A percentile compares a stretch with the other conserved stretches of the same genome.
Conservation (phyloP, 2,797 vertebrate species). For the Pseudochirops corinnae region DNA sequence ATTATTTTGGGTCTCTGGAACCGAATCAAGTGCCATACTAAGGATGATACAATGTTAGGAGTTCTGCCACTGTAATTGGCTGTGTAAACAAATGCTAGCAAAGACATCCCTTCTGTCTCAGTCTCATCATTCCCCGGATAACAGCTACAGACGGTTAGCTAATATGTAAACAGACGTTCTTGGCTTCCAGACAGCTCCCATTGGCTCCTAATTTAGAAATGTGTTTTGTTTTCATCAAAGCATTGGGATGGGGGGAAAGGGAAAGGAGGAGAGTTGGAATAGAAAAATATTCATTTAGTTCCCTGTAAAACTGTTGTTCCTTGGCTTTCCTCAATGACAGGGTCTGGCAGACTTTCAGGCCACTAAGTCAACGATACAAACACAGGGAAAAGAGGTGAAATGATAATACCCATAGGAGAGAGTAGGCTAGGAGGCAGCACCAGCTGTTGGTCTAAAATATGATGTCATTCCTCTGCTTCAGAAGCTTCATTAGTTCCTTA, state of each 20-base stretch:
- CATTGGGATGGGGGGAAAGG: neutral
- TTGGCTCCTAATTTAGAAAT: neutral
- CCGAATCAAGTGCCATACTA: constrained; percentile 13
- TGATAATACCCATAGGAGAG: too few species aligned
- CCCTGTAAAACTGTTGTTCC: neutral
- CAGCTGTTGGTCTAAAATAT: neutral
- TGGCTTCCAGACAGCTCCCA: neutral
- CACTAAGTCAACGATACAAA: neutral
- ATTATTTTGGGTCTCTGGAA: neutral
- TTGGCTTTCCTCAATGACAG: neutral
- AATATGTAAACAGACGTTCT: neutral
- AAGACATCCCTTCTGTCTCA: neutral
- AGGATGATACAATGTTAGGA: neutral
- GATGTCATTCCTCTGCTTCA: neutral
- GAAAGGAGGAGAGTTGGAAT: neutral
- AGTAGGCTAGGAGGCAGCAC: neutral
- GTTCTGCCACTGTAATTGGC: neutral
- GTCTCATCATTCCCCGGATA: neutral
- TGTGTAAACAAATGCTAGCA: neutral
- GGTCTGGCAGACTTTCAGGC: neutral
- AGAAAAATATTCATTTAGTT: neutral
- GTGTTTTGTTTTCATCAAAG: neutral
- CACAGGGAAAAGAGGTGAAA: neutral
- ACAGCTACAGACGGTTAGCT: neutral
- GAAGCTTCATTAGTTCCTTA: neutral